phyloP scores from a whole-genome alignment of 92 coral and sea anemone genomes.

The Actinostola sp. region DNA sequence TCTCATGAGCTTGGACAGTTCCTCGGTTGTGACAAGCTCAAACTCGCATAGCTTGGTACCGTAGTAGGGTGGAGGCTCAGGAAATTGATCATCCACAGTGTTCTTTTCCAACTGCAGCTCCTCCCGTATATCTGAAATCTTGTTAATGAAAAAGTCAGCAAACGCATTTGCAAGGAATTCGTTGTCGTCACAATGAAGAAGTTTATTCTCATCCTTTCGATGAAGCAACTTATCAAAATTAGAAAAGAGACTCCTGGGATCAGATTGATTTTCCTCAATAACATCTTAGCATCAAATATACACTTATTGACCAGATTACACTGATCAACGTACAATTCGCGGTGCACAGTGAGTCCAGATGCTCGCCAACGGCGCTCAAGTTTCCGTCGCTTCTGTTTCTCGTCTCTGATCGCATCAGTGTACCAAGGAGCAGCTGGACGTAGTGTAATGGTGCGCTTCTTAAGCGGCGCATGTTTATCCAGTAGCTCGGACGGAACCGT shows the following conservation, averaged over 20 bases:
- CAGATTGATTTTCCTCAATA: constrained; percentile 29
- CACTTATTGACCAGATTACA: constrained; percentile 26
- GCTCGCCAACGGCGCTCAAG: too few species aligned
- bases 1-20: neutral
- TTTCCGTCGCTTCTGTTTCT: too few species aligned
- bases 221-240: constrained; percentile 28
- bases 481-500: too few species aligned
- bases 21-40: neutral
- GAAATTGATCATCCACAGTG: neutral
- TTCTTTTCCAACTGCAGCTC: constrained; percentile 11
- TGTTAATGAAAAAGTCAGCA: constrained; percentile 29
- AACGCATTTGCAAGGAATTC: constrained; percentile 38
- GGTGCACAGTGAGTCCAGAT: constrained; percentile 32
- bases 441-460: too few species aligned
- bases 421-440: too few species aligned
- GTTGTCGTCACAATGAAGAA: constrained; percentile 17
- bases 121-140: constrained; percentile 22
- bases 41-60: constrained; percentile 4
- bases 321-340: constrained; percentile 25
- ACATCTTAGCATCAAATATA: constrained; percentile 25
- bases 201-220: constrained; percentile 35
- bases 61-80: neutral
- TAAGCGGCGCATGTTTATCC: too few species aligned
- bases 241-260: constrained; percentile 38
- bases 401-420: too few species aligned